Base-by-base conservation (phyloP, 1,140 invertebrate genomes). In the Stratiolaelaps scimitus region DNA sequence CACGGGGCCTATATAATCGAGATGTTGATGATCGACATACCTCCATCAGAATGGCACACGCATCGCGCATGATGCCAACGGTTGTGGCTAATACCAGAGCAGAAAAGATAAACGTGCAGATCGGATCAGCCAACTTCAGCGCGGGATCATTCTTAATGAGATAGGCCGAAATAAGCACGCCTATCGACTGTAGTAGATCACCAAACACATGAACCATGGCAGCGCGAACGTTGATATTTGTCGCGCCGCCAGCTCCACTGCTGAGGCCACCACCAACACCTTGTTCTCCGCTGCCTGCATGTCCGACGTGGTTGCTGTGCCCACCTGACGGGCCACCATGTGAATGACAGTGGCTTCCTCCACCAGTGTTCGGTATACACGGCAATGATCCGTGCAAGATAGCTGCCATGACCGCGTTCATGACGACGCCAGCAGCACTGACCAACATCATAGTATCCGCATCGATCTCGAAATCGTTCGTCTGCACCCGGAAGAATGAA, bases 81-180 rank as follows among this genome's bases (percentile, higher is more conserved):
- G 88, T 91, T 23, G 88, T 90, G 71, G 82, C 77, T 68, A 93
- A 79, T 29, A 92, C 88, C 68, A 93, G 79, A 15, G 87, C 74
- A 23, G 88, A 88, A 80, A 92, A 93, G 47, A 91, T 72, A 70
- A 92, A 83, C 45, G 89, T 92, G 79, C 89, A 92, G 69, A 92
- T 82, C 10, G 89, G 89, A 79, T 93, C 89, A 46, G 85, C 86
- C 60, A 89, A 76, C 74, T 87, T 84, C 66, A 30, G 88, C 88
- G 86, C 92, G 10, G 64, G 67, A 64, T 46, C 60, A 23, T 64
- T 64, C 17, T 79, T 78, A 60, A 82, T 83, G 13, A 83, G 74
- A 48, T 81, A 71, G 13, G 81, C 79, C n/a, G 82, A 81, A 23
- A 81, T 74, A 20, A 83, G 71, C 2, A 83, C 82, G 4, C 81